These are phyloP conservation scores for Irena cyanogastra DNA, from an alignment of 2,113 vertebrate genomes.

Conservation along the genomic window DNA sequence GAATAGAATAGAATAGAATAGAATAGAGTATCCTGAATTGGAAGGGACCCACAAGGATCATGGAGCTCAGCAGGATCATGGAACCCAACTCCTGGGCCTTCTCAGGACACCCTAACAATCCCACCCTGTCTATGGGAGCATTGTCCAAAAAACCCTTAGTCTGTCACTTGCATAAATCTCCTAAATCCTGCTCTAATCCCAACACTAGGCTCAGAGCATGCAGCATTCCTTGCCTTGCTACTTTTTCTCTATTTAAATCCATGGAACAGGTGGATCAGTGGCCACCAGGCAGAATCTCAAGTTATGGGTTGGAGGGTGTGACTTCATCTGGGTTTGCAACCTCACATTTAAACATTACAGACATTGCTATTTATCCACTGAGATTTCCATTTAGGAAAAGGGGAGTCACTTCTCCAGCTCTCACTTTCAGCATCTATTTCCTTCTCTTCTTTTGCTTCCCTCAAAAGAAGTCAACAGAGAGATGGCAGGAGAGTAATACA, in stretches of 20 bases:
- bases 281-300: neutral
- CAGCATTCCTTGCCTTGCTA: neutral
- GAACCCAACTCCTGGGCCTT: neutral
- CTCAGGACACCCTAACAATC: neutral
- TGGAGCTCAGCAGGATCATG: neutral
- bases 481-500: slow-evolving; percentile 57
- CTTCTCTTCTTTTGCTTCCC: neutral
- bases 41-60: neutral
- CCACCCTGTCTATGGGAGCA: rapidly evolving
- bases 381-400: neutral
- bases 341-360: neutral
- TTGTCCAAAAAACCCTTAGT: neutral
- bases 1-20: neutral
- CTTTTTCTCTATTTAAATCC: neutral
- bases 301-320: neutral
- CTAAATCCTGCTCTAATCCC: neutral
- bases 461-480: slow-evolving; percentile 26
- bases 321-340: neutral
- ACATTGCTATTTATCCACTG: neutral
- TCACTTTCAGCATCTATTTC: neutral
- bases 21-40: neutral
- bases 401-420: neutral
- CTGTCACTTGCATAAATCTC: neutral
- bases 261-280: neutral
- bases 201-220: neutral